Evolutionary conservation across 92 coral and sea anemone genomes (phyloP).

Genomic region (Epizoanthus illoricatus): DNA sequence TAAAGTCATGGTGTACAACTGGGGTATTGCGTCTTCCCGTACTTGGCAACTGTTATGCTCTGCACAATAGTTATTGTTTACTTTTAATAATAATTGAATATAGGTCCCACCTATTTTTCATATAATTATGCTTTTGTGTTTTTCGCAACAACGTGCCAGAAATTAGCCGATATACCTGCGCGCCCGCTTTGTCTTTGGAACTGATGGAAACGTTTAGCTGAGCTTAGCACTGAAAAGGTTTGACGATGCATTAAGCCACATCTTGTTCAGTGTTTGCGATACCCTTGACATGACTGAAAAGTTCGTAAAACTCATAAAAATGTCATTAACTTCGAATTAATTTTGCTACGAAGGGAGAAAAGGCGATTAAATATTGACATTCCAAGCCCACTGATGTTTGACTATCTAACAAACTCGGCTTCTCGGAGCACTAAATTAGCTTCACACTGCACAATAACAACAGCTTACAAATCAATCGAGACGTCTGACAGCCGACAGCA

Average conservation of each 20-base stretch:
- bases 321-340: slow-evolving; percentile 35
- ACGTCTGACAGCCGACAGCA: slow-evolving; percentile 9
- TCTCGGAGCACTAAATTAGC: slow-evolving; percentile 1
- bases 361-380: slow-evolving; percentile 35
- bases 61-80: neutral
- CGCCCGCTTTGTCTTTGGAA: neutral
- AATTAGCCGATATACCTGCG: neutral
- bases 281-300: slow-evolving; percentile 32
- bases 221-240: neutral
- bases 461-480: slow-evolving; percentile 12
- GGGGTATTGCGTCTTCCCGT: neutral
- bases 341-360: slow-evolving; percentile 8
- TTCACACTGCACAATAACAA: neutral
- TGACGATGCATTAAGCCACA: neutral
- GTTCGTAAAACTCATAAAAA: slow-evolving; percentile 24
- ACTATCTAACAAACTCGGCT: neutral
- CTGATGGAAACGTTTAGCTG: neutral
- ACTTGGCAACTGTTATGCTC: neutral
- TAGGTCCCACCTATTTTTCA: neutral
- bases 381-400: slow-evolving; percentile 19
- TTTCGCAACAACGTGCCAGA: neutral
- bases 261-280: slow-evolving; percentile 9
- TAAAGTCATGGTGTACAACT: neutral
- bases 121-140: slow-evolving; percentile 3
- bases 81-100: neutral